Percentiles rank a stretch among this genome's conserved stretches.
Evolutionary conservation across 1,140 invertebrate genomes (phyloP).

Genomic region (Hycleus cichorii): DNA sequence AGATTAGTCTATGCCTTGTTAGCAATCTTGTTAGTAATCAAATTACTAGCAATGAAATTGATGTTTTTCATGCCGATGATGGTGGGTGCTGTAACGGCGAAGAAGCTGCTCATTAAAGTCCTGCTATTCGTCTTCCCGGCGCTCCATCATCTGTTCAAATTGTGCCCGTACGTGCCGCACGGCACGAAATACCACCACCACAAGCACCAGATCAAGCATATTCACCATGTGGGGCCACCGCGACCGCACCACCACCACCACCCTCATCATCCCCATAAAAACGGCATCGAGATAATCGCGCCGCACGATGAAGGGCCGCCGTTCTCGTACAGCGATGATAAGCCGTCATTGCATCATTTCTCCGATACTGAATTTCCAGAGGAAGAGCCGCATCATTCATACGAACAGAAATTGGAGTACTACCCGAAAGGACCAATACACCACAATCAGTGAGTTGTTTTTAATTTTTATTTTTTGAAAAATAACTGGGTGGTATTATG

Average conservation of each 20-base stretch:
- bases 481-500: background rate
- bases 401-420: conserved; percentile 21
- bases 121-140: conserved; percentile 74
- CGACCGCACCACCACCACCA: conserved; percentile 30
- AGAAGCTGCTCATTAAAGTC: conserved; percentile 72
- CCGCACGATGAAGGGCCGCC: conserved; percentile 19
- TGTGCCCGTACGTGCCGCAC: conserved; percentile 72
- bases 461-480: background rate
- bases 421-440: conserved; percentile 20
- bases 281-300: conserved; percentile 27
- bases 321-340: background rate
- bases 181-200: conserved; percentile 71
- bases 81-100: conserved; percentile 68
- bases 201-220: conserved; percentile 61
- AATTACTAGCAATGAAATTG: conserved; percentile 68
- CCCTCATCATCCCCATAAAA: conserved; percentile 41
- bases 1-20: conserved; percentile 66
- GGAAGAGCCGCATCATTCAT: conserved; percentile 8
- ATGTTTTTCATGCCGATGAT: conserved; percentile 66
- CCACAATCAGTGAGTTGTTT: conserved; percentile 18
- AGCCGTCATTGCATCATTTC: conserved; percentile 14
- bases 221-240: conserved; percentile 47
- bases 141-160: conserved; percentile 71
- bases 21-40: conserved; percentile 67
- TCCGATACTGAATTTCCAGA: conserved; percentile 12